Evolutionary conservation across 2,797 vertebrate genomes (phyloP), one percentile per base, ranked within the genome.

Genomic region (Gallinago solitaria): DNA sequence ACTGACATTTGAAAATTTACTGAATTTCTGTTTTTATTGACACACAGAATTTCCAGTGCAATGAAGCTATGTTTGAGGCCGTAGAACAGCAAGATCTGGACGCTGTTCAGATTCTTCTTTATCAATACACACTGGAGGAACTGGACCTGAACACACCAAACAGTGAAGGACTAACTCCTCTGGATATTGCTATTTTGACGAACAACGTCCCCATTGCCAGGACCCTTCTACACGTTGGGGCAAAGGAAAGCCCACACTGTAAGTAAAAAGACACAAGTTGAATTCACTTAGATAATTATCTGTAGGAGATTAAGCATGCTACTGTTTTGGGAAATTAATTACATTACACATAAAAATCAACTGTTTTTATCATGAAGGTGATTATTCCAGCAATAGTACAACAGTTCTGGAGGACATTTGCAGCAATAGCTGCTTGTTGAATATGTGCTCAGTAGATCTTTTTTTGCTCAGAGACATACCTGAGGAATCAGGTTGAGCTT

Each of bases 71-170:
- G 96, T 98, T 99, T 9, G 99, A 99, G 96, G 99, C 99, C 0
- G 99, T 99, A 60, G 99, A 99, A 94, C 99, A 99, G 97, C 99
- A 99, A 97, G 99, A 99, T 89, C 94, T 99, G 97, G 99, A 99
- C 23, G 97, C 99, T 5, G 99, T 99, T 50, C 99, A 99, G 97
- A 98, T 99, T 53, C 98, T 99, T 59, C 98, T 99, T 28, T 98
- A 98, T 95, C 99, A 99, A 96, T 99, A 99, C 84, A 98, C 99
- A 0, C 92, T 98, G 1, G 99, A 99, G 41, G 99, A 99, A n/a
- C 97, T 99, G 96, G 99, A 99, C 97, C 98, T 99, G 79, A 99
- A 99, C 97, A 99, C 99, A 0, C 99, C 99, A 10, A 99, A 99
- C 97, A 99, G 98, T 4, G 99, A 99, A 92, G 99, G 99, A 33